Evolutionary conservation across 2,113 vertebrate genomes (phyloP), one percentile per base, ranked within the genome.

Genomic region (Boulengeromyrus knoepffleri): DNA sequence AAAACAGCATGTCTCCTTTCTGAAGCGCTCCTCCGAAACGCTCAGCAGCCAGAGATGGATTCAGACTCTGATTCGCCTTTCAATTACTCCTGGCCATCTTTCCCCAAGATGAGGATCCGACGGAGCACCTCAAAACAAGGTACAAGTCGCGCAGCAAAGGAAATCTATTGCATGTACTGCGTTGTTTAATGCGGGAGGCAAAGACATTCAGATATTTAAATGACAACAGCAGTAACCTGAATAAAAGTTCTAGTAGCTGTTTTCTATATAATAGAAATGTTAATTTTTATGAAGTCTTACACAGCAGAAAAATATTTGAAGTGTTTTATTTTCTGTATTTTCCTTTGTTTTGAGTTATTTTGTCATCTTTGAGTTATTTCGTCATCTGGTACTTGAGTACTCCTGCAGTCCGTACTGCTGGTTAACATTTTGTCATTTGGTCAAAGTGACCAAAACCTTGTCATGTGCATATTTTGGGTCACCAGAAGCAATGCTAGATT

Each of bases 21-120:
- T 87, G 89, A 90, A 87, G 56, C 19, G 89, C 9, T 27, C 46
- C 15, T 87, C 27, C 6, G 89, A 90, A 87, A 87, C 58, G 31
- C 56, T 24, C 46, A 21, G 21, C n/a, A 0, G 31, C n/a, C 45
- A 74, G 84, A 39, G 91, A 99, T 99, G 99, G 99, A 99, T 93
- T 99, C 98, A 52, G 98, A 99, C 93, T 99, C 98, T 0, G 98
- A 99, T 93, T 99, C 97, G 92, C 99, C 99, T 90, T 99, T 99
- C 94, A 99, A 99, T 96, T 99, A 99, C 94, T 99, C 98, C 74
- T 99, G 99, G 99, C 99, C 99, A 89, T 98, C 98, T 83, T 98
- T 99, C 90, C 98, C 98, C 89, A 99, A 97, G 94, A 98, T 98
- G 97, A 97, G 97, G 97, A 98, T 99, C 94, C 97, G 96, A 77